Evolutionary conservation across 2,113 vertebrate genomes (phyloP).

Genomic region (Lophochroa leadbeateri): DNA sequence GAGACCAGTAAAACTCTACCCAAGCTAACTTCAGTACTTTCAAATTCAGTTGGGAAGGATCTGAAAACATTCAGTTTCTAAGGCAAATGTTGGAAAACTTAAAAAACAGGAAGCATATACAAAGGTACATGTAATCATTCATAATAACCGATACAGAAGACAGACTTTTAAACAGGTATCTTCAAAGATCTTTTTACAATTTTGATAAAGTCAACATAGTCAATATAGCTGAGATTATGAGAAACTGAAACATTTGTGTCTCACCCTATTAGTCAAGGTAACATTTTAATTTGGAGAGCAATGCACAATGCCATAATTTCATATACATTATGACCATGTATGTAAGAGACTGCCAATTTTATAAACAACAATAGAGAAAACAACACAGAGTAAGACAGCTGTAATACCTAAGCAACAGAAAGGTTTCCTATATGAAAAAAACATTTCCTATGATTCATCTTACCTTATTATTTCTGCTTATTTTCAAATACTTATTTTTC

Average conservation of each 20-base stretch:
- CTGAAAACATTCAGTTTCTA: neutral
- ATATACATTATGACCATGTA: neutral
- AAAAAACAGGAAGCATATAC: neutral
- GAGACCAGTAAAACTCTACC: neutral
- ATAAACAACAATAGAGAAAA: neutral
- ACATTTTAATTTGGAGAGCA: neutral
- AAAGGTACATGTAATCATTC: neutral
- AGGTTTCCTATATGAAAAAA: neutral
- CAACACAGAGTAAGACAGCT: neutral
- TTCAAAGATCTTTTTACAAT: neutral
- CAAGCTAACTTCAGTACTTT: neutral
- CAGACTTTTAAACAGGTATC: neutral
- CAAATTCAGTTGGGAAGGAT: neutral
- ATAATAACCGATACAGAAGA: neutral
- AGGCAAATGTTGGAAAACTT: neutral
- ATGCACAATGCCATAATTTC: neutral
- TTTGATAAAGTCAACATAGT: neutral
- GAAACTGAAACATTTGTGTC: neutral
- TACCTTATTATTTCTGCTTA: neutral
- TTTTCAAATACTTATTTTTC: neutral
- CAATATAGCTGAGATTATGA: neutral
- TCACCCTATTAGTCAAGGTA: neutral
- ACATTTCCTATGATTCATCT: neutral
- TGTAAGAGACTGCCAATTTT: neutral
- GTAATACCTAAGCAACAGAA: neutral